Conservation (phyloP, 2,113 vertebrate species). For the Oenanthe melanoleuca region DNA sequence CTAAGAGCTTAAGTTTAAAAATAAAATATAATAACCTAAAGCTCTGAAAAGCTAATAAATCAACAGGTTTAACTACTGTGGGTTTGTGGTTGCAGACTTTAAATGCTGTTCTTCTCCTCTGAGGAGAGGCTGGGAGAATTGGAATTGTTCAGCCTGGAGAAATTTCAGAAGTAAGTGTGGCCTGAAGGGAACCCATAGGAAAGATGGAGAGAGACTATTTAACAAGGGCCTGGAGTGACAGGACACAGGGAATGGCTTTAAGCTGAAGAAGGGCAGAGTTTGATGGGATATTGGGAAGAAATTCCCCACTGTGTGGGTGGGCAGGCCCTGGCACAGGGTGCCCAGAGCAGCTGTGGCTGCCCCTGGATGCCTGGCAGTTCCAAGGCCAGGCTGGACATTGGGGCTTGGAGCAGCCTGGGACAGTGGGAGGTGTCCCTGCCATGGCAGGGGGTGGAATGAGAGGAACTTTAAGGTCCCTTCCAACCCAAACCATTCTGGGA, state of each 20-base stretch:
- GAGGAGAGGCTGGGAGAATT: not conserved
- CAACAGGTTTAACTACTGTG: not conserved
- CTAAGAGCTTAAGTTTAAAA: not conserved
- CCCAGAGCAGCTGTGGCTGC: not conserved
- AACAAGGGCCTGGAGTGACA: not conserved
- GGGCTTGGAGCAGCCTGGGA: not conserved
- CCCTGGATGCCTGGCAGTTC: not conserved
- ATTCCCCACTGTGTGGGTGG: not conserved
- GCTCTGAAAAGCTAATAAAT: not conserved
- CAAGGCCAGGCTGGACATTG: rapidly evolving
- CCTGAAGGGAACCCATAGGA: not conserved
- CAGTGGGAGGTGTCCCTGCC: not conserved
- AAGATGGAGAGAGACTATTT: not conserved
- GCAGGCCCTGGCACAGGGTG: rapidly evolving
- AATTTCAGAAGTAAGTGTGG: not conserved
- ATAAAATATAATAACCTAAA: not conserved
- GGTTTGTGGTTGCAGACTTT: not conserved
- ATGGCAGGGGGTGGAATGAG: not conserved
- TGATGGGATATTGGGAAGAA: not conserved
- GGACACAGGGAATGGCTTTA: not conserved
- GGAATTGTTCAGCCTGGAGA: not conserved
- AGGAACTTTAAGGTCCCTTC: not conserved
- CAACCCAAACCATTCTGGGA: not conserved
- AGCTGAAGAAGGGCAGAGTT: not conserved
- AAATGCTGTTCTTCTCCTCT: not conserved